A percentile compares a stretch with the other conserved stretches of the same genome.
phyloP scores from a whole-genome alignment of 2,888 invertebrate species.

The Protula sp. region DNA sequence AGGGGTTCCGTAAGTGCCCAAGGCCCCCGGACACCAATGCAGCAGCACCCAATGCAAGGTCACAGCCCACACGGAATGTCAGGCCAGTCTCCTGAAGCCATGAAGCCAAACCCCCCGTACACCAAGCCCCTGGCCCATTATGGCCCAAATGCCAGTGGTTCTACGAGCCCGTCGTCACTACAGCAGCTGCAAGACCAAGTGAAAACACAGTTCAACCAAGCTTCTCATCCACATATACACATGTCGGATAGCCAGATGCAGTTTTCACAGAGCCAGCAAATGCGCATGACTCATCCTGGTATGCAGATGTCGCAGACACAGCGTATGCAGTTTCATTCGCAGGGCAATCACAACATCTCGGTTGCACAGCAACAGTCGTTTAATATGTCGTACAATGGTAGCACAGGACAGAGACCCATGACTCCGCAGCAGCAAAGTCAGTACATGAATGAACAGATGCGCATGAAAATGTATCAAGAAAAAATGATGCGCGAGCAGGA shows the following conservation, averaged over 20 bases:
- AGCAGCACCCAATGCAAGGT: too few species aligned
- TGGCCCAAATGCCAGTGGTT: slow-evolving; percentile 24
- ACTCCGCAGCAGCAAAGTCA: too few species aligned
- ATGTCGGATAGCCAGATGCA: slow-evolving; percentile 59
- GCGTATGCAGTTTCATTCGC: slow-evolving; percentile 61
- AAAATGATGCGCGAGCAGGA: slow-evolving; percentile 7
- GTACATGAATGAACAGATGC: slow-evolving; percentile 16
- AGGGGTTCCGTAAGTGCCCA: too few species aligned
- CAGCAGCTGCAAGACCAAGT: slow-evolving; percentile 49
- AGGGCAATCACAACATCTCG: slow-evolving; percentile 53
- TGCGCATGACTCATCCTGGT: slow-evolving; percentile 53
- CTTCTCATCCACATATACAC: neutral
- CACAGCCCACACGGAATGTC: too few species aligned
- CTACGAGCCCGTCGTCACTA: slow-evolving; percentile 27
- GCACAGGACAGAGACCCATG: neutral
- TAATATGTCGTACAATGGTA: neutral
- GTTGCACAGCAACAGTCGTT: slow-evolving; percentile 37
- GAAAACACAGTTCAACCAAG: slow-evolving; percentile 69
- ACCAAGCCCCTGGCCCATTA: slow-evolving; percentile 50
- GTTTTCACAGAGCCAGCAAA: slow-evolving; percentile 73
- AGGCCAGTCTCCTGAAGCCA: too few species aligned
- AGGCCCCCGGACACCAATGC: slow-evolving; percentile 13
- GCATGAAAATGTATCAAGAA: slow-evolving; percentile 20
- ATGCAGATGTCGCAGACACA: slow-evolving; percentile 44
- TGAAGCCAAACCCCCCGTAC: too few species aligned